These are phyloP conservation scores for Aldrovandia affinis DNA, from an alignment of 2,797 vertebrate species.

Conservation along the genomic window DNA sequence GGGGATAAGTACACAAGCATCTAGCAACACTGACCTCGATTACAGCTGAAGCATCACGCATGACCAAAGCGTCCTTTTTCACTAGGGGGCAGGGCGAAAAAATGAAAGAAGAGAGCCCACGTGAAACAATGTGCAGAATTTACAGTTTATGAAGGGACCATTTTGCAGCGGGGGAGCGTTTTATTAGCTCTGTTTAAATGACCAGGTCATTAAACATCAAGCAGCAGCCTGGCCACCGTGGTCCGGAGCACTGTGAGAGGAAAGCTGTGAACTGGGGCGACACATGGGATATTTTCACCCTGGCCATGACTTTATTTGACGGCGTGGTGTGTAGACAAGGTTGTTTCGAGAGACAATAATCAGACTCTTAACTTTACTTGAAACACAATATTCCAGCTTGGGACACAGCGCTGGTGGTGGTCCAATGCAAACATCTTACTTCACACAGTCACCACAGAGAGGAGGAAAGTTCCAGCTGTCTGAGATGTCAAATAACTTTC, in stretches of 20 bases:
- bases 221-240: conserved; percentile 58
- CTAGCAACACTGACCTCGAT: neutral
- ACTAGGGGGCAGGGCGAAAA: too few relatives aligned
- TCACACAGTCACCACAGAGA: neutral
- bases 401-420: conserved; percentile 54
- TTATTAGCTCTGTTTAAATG: conserved; percentile 77
- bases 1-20: neutral
- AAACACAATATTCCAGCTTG: conserved; percentile 63
- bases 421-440: conserved; percentile 48
- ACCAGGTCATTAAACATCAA: conserved; percentile 75
- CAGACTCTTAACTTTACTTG: conserved; percentile 58
- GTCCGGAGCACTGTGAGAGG: conserved; percentile 51
- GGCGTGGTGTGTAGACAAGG: conserved; percentile 61
- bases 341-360: conserved; percentile 72
- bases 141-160: conserved; percentile 69
- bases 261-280: conserved; percentile 41
- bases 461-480: conserved; percentile 25
- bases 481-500: conserved; percentile 23
- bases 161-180: conserved; percentile 67
- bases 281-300: conserved; percentile 69
- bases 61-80: neutral
- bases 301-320: conserved; percentile 67
- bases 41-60: neutral
- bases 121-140: conserved; percentile 53
- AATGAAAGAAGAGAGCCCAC: conserved; percentile 41